Base-by-base conservation (phyloP, 2,888 invertebrate species). In the Corbicula japonica region DNA sequence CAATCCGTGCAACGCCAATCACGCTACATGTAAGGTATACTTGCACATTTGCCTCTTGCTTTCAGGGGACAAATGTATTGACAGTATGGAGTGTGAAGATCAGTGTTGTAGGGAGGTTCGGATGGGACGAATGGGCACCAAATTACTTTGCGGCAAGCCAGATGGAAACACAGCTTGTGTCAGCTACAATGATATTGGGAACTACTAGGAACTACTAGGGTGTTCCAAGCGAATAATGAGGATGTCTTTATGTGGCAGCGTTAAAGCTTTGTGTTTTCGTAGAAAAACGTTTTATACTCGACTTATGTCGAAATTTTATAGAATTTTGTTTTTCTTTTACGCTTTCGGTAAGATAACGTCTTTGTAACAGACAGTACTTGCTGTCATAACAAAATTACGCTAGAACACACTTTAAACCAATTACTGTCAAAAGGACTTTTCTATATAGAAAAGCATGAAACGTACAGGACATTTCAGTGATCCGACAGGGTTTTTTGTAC, bases 11-110 rank as follows among this genome's bases (percentile, higher is more conserved):
- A 38, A 18, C 15, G 18, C 10, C 8, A 8, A 12, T 12, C 8
- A 38, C 8, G 18, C 8, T 38, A 18, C 15, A 12, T 38, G 48
- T 48, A 48, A n/a, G 6, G 21, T 6, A n/a, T n/a, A 18, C 21
- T 6, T 6, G 6, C 21, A 12, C 10, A 12, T 6, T 48, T 48
- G 6, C 6, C 21, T n/a, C 38, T 26, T 28, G 3, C 38, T 65
- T 50, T 8, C 52, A 76, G 76, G 48, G 41, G 60, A 71, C 52
- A 50, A 60, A n/a, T 76, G 76, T 44, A 44, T 23, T 21, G 62
- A 71, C 41, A 76, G 71, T 50, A 21, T 44, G 3, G 76, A 76
- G 44, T 76, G 76, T 65, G 61, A 56, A 21, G 76, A 76, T 21
- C 60, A 71, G 28, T 76, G 76, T 34, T 76, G 76, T 34, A 34